Evolutionary conservation across 2,113 vertebrate genomes (phyloP).

Genomic region (Tapirus terrestris): DNA sequence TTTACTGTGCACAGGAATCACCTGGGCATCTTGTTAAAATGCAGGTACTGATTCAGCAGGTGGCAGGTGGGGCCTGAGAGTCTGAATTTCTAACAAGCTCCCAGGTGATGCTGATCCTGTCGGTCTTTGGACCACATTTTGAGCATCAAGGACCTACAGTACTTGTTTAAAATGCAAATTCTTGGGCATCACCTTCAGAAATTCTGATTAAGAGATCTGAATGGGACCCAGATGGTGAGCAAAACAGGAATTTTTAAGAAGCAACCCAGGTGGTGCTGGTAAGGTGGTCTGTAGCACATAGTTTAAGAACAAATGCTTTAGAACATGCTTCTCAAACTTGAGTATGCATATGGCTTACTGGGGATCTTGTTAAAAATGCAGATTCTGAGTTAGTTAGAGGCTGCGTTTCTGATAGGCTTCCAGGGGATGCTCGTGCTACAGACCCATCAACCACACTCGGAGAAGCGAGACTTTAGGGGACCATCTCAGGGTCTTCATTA

Average conservation of each 20-base stretch:
- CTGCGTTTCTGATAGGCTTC: not conserved
- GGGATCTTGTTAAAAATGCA: not conserved
- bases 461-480: not conserved
- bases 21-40: not conserved
- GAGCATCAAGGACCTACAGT: not conserved
- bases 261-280: conserved; percentile 46
- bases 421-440: not conserved
- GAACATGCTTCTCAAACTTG: not conserved
- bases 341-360: not conserved
- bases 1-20: not conserved
- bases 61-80: not conserved
- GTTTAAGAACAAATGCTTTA: conserved; percentile 49
- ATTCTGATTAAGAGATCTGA: conserved; percentile 45
- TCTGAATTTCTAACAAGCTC: not conserved
- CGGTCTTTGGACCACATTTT: not conserved
- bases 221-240: conserved; percentile 52
- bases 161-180: conserved; percentile 57
- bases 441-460: not conserved
- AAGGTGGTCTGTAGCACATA: conserved; percentile 6
- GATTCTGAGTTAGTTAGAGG: not conserved
- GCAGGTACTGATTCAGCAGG: not conserved
- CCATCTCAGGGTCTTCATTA: not conserved
- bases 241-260: conserved; percentile 63
- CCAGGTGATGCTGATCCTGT: not conserved
- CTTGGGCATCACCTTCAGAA: conserved; percentile 25